Base-by-base conservation (phyloP, 2,888 invertebrate species). In the Epirrita christyi region DNA sequence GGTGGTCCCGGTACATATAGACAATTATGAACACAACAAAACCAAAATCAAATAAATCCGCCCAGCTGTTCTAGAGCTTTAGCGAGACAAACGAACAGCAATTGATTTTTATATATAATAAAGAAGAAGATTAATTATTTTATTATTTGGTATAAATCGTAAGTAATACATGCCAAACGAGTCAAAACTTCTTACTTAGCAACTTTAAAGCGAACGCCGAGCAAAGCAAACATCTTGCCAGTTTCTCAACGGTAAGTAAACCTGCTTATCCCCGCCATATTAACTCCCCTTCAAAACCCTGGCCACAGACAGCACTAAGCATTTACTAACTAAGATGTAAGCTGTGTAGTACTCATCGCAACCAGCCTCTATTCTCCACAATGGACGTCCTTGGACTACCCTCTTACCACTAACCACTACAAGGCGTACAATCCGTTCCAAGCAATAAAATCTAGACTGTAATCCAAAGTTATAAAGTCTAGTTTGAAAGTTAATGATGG, bases 321-420 rank as follows among this genome's bases (percentile, higher is more conserved):
- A 15, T 9, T 34, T 40, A 10, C 38, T 13, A 14, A 6, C 28
- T 43, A 49, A 36, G 34, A 34, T 10, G 27, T 44, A 55, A 40
- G 63, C 49, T 49, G 44, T 46, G 45, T 21, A 14, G 29, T 36
- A 50, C 59, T 60, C 46, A 52, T 58, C 49, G 61, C 64, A 68
- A 67, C 70, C 68, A 64, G 71, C 78, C 81, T 57, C 62, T 83
- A 81, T 77, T 82, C 78, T 77, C 70, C 72, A 88, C 87, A 89
- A 88, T 85, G 75, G 67, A 63, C 76, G 90, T 75, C 90, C 90
- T 90, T 91, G 90, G 83, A 68, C 79, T 79, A 77, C 88, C 89
- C 89, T 87, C 84, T 70, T 68, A 74, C 74, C 70, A 62, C 67
- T 70, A 70, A 70, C 72, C 68, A 67, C 60, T 46, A 64, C 62